Percentiles rank a stretch among this genome's conserved stretches.
phyloP scores from a whole-genome alignment of 2,797 vertebrate genomes.

The Clarias pachynema region DNA sequence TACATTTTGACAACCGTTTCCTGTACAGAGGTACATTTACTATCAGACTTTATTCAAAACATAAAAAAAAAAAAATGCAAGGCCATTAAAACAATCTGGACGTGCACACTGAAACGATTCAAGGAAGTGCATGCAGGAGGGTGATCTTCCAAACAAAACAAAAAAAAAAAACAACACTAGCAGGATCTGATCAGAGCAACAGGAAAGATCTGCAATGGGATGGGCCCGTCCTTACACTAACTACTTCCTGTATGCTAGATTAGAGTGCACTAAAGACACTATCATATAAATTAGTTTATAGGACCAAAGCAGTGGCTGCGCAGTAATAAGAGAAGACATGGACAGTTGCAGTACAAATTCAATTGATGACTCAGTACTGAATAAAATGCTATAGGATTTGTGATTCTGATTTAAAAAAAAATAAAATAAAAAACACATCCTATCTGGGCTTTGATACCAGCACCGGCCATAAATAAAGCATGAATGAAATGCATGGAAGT shows the following conservation, averaged over 20 bases:
- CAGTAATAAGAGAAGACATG: neutral
- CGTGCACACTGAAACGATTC: neutral
- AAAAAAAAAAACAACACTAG: slow-evolving; percentile 65
- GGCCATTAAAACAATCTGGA: neutral
- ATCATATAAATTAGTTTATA: slow-evolving; percentile 5
- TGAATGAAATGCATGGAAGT: neutral
- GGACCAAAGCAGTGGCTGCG: neutral
- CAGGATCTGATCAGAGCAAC: slow-evolving; percentile 71
- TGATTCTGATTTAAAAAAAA: neutral
- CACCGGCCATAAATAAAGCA: neutral
- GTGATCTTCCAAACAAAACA: slow-evolving; percentile 8
- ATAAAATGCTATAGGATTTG: neutral
- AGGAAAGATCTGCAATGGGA: slow-evolving; percentile 85
- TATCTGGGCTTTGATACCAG: neutral
- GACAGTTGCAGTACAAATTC: neutral
- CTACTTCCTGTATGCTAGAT: slow-evolving; percentile 86
- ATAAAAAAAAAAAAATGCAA: slow-evolving; percentile 23
- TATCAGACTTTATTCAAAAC: neutral
- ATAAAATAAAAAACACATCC: neutral
- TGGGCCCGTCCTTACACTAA: slow-evolving; percentile 82
- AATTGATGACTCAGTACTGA: neutral
- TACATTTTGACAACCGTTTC: neutral
- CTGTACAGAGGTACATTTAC: neutral
- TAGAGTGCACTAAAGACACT: slow-evolving; percentile 59
- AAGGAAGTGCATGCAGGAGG: slow-evolving; percentile 15